Evolutionary conservation across 2,888 invertebrate species (phyloP).

Genomic region (Pachliopta kotzebuea): DNA sequence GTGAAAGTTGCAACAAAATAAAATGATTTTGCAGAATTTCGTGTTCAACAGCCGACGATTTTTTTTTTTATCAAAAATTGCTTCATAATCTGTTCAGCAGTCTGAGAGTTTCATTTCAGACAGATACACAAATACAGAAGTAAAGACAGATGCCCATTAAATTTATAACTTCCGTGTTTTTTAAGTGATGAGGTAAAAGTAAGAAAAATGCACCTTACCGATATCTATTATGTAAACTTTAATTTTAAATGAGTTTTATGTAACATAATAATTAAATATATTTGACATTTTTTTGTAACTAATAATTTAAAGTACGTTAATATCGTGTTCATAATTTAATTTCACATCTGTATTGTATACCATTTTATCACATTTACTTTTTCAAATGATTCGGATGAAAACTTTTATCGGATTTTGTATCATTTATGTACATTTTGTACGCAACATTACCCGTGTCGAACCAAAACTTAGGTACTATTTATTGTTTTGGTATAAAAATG

Average conservation of each 20-base stretch:
- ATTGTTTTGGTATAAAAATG: slow-evolving; percentile 27
- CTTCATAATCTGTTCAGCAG: no score
- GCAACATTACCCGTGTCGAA: slow-evolving; percentile 23
- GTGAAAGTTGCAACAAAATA: no score
- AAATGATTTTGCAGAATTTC: no score
- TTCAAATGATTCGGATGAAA: neutral
- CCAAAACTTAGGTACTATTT: slow-evolving; percentile 26
- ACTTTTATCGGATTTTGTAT: neutral
- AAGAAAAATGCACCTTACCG: neutral
- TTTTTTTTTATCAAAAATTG: no score
- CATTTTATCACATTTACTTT: neutral
- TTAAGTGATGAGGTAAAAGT: no score
- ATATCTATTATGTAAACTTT: neutral
- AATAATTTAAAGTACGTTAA: neutral
- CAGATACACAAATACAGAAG: no score
- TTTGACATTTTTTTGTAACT: slow-evolving; percentile 2
- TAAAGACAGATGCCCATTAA: no score
- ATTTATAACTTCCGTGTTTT: no score
- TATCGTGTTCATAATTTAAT: neutral
- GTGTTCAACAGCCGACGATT: no score
- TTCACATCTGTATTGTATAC: neutral
- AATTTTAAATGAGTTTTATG: neutral
- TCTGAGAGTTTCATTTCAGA: no score
- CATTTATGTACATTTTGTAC: neutral
- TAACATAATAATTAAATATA: neutral